Percentiles rank a stretch among this genome's conserved stretches.
phyloP scores from a whole-genome alignment of 2,888 invertebrate genomes.

The Parelbella ahira region DNA sequence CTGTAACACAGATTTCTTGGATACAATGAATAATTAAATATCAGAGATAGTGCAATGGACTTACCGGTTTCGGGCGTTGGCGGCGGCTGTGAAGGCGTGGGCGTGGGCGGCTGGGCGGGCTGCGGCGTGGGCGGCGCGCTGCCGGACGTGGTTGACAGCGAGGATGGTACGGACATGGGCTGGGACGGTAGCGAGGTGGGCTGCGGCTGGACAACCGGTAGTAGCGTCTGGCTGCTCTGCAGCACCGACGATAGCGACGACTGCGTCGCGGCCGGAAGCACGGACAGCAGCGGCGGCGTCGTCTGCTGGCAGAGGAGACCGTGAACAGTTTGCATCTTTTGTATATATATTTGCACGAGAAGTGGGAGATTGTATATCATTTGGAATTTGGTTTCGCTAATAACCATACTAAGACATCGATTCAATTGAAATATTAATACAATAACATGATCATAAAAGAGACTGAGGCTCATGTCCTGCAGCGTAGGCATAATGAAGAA shows the following conservation, averaged over 20 bases:
- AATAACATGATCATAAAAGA: too few species aligned
- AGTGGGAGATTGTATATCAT: too few species aligned
- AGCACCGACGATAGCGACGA: neutral
- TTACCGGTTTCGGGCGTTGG: constrained; percentile 64
- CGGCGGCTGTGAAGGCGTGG: constrained; percentile 55
- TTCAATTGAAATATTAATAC: too few species aligned
- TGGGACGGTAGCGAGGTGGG: constrained; percentile 1
- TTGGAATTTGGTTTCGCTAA: too few species aligned
- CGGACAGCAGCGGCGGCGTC: constrained; percentile 12
- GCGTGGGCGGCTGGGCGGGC: constrained; percentile 57
- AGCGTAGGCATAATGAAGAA: too few species aligned
- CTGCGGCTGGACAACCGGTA: neutral
- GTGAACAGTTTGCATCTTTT: too few species aligned
- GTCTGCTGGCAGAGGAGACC: constrained; percentile 1
- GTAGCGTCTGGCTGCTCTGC: constrained; percentile 10
- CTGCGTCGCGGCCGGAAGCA: neutral
- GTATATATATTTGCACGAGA: too few species aligned
- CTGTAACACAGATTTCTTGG: too few species aligned
- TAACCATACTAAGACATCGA: too few species aligned
- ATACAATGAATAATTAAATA: too few species aligned
- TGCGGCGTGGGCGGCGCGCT: constrained; percentile 57
- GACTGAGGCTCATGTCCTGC: too few species aligned
- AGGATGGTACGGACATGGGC: constrained; percentile 12
- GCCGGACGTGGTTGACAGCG: constrained; percentile 27
- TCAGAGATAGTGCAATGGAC: too few species aligned